phyloP scores from a whole-genome alignment of 2,113 vertebrate species.

The Origma solitaria region DNA sequence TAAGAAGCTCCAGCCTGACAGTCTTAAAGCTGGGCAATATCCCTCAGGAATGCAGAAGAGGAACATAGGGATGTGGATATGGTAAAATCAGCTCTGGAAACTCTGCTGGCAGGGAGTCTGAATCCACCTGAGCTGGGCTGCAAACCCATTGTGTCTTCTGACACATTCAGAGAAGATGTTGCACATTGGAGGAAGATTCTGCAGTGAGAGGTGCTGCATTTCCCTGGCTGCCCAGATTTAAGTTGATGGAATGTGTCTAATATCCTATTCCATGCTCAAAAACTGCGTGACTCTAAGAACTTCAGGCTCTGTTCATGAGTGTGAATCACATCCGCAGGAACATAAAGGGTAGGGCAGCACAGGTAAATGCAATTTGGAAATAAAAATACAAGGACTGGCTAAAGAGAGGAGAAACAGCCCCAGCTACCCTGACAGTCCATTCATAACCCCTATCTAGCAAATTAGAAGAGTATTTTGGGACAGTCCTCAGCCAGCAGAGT shows the following conservation, averaged over 20 bases:
- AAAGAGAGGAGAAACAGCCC: background rate
- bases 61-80: background rate
- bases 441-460: background rate
- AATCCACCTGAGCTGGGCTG: background rate
- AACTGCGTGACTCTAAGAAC: background rate
- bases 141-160: background rate
- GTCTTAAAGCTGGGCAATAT: background rate
- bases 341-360: background rate
- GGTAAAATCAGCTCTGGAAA: background rate
- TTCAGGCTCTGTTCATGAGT: background rate
- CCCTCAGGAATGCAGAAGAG: background rate
- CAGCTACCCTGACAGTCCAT: background rate
- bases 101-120: background rate
- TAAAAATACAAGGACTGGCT: background rate
- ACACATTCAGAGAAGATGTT: background rate
- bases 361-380: background rate
- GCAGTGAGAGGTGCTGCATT: background rate
- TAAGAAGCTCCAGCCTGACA: background rate
- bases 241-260: background rate
- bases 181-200: background rate
- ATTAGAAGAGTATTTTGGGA: constrained; percentile 5
- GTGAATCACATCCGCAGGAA: background rate
- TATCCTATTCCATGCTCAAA: background rate
- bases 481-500: background rate
- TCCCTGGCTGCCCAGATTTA: background rate